These are phyloP conservation scores for Agonopterix alstromeriana DNA, from an alignment of 2,888 invertebrate species.

Conservation along the genomic window DNA sequence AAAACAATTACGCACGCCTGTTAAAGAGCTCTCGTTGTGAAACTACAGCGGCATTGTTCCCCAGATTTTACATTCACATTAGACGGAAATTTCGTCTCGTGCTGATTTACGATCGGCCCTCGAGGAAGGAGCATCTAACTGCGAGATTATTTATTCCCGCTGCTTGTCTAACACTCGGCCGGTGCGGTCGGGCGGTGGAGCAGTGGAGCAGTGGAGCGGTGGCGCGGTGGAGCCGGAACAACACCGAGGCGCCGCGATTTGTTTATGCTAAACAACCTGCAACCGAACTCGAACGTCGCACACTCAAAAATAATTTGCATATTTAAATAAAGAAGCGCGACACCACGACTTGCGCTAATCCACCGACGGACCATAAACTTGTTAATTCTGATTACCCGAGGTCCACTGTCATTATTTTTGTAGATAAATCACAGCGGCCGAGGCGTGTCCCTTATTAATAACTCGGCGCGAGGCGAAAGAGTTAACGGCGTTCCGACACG, in stretches of 20 bases:
- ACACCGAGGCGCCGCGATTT: constrained; percentile 38
- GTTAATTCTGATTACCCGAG: constrained; percentile 47
- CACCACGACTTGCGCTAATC: constrained; percentile 38
- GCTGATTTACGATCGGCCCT: constrained; percentile 58
- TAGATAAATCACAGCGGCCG: constrained; percentile 49
- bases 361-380: constrained; percentile 33
- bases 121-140: constrained; percentile 49
- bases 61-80: constrained; percentile 60
- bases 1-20: constrained; percentile 35
- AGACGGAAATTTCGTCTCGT: constrained; percentile 56
- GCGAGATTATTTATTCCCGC: constrained; percentile 55
- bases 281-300: constrained; percentile 42
- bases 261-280: constrained; percentile 62
- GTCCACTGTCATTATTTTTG: constrained; percentile 41
- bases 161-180: constrained; percentile 41
- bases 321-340: constrained; percentile 48
- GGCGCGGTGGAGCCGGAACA: constrained; percentile 15
- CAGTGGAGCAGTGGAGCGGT: not conserved
- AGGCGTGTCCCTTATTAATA: constrained; percentile 60
- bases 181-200: constrained; percentile 2
- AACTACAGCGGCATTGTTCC: constrained; percentile 50
- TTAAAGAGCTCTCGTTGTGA: constrained; percentile 37
- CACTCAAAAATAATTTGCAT: constrained; percentile 62
- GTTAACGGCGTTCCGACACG: constrained; percentile 64
- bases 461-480: constrained; percentile 47